These are phyloP conservation scores for Catocala nupta DNA, from an alignment of 2,888 invertebrate species.

Conservation along the genomic window DNA sequence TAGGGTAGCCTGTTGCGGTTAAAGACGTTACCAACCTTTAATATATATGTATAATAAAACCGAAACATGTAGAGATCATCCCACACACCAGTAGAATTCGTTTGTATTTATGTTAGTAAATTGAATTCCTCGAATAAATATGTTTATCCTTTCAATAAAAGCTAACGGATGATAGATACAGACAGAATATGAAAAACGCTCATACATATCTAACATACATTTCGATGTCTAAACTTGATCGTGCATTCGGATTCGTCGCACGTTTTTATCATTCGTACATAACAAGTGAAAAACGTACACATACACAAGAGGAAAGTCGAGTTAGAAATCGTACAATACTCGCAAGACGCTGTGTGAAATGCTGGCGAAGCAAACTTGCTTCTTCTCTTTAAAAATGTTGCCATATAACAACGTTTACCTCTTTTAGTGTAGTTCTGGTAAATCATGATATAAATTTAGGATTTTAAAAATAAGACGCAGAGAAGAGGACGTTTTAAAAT, in stretches of 20 bases:
- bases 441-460: no score
- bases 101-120: constrained; percentile 4
- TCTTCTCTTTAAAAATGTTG: constrained; percentile 37
- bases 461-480: no score
- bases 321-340: constrained; percentile 59
- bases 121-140: constrained; percentile 30
- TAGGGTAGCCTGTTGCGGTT: no score
- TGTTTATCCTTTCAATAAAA: constrained; percentile 24
- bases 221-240: constrained; percentile 32
- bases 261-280: constrained; percentile 69
- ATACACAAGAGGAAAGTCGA: constrained; percentile 60
- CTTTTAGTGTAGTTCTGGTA: constrained; percentile 3
- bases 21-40: no score
- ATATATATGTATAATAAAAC: no score
- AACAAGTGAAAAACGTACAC: constrained; percentile 67
- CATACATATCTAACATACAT: constrained; percentile 32
- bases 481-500: no score
- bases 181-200: constrained; percentile 27
- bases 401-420: constrained; percentile 31
- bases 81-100: not conserved
- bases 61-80: no score
- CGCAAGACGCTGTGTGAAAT: constrained; percentile 44
- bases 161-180: constrained; percentile 6
- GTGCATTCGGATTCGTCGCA: constrained; percentile 57
- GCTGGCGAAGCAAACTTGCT: constrained; percentile 63